Percentiles rank a stretch among this genome's conserved stretches.
Evolutionary conservation across 2,113 vertebrate genomes (phyloP).

Genomic region (Eira barbara): DNA sequence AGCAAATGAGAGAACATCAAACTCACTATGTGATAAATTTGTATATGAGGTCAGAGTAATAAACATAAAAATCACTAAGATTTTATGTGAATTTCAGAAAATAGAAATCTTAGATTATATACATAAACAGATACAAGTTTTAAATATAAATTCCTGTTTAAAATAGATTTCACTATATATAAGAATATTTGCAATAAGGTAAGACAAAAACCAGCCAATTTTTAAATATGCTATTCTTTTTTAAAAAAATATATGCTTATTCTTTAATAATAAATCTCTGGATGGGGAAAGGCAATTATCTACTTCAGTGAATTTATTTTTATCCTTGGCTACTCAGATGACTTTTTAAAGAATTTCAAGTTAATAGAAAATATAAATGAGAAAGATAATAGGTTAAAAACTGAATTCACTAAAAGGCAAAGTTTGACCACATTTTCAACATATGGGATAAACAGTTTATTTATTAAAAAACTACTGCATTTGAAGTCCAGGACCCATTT

Average conservation of each 20-base stretch:
- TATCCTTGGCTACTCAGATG: neutral
- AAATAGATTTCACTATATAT: neutral
- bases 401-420: neutral
- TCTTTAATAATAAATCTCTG: conserved; percentile 41
- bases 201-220: conserved; percentile 4
- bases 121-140: neutral
- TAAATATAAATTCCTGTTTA: conserved; percentile 25
- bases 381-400: neutral
- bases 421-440: neutral
- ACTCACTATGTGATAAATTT: neutral
- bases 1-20: conserved; percentile 21
- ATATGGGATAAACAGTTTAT: neutral
- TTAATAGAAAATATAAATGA: neutral
- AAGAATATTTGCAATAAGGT: conserved; percentile 34
- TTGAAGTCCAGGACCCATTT: neutral
- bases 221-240: conserved; percentile 22
- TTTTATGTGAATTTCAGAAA: conserved; percentile 1
- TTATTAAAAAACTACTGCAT: neutral
- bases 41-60: neutral
- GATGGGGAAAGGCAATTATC: neutral
- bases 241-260: neutral
- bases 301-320: conserved; percentile 26
- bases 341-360: conserved; percentile 33
- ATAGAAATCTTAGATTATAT: neutral
- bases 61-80: conserved; percentile 11